Conservation (phyloP, 2,113 vertebrate genomes). For the Syngnathus typhle region DNA sequence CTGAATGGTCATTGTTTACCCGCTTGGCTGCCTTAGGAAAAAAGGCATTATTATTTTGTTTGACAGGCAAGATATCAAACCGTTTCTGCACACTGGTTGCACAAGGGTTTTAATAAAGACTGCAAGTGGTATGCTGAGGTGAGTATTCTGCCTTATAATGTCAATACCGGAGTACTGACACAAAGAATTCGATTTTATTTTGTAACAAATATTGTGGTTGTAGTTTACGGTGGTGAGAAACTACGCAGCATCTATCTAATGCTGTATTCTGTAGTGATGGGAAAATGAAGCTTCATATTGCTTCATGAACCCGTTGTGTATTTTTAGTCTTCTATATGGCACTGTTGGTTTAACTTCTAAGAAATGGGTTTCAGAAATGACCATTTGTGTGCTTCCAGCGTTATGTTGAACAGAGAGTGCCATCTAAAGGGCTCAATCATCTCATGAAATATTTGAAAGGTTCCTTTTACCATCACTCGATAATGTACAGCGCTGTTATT, state of each 20-base stretch:
- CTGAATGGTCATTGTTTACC: slow-evolving; percentile 27
- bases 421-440: no score
- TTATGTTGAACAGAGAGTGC: no score
- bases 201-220: neutral
- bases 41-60: slow-evolving; percentile 7
- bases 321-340: no score
- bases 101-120: neutral
- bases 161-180: neutral
- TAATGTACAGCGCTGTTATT: neutral
- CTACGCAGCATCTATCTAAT: neutral
- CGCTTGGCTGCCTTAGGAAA: slow-evolving; percentile 24
- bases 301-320: no score
- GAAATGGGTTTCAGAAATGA: no score
- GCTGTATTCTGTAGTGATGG: no score
- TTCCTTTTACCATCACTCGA: no score
- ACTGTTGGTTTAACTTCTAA: no score
- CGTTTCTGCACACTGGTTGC: neutral
- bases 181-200: neutral
- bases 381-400: no score
- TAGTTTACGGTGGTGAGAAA: neutral
- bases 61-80: slow-evolving; percentile 19
- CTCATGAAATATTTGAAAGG: no score
- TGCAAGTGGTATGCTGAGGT: neutral
- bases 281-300: no score
- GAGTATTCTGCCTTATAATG: neutral